Base-by-base conservation (phyloP, 2,888 invertebrate species). In the Malthinus seriepunctatus region DNA sequence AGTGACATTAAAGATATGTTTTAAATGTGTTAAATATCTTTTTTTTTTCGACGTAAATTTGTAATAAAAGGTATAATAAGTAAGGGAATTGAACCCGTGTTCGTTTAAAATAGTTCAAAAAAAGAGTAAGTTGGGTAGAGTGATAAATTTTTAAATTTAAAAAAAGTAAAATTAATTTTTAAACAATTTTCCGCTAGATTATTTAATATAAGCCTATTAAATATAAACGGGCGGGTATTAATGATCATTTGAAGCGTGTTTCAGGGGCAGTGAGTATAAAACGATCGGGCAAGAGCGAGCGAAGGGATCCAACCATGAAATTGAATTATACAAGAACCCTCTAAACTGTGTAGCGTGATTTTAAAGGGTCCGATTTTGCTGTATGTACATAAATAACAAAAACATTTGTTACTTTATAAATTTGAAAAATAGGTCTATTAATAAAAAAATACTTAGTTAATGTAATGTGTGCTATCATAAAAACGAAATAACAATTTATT, bases 251-350 rank as follows among this genome's bases (percentile, higher is more conserved):
- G 62, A 58, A 62, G 68, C 65, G 67, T 68, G 67, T 66, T 65
- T 60, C 62, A 65, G 66, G 63, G 69, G 65, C 63, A 66, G 59
- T 54, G 63, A 60, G 67, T 67, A 67, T 69, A 69, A 69, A 71
- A 69, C 69, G 72, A 72, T 71, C 71, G 72, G 70, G 67, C 65
- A 69, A 63, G 60, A 64, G 67, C 69, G 66, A 68, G 61, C 70
- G 74, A 65, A 75, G 75, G 77, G 77, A 78, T 77, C 74, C 78
- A 76, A 78, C 74, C 79, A 76, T 79, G 79, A 78, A 78, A 78
- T 79, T 78, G 79, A 78, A 79, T 79, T 79, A 79, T 79, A 77
- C 75, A 61, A 61, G 62, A 53, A 55, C 53, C 56, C 57, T 54
- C 59, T 48, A 57, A 51, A 57, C 56, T 60, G 45, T 63, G 50